Base-by-base conservation (phyloP, 2,888 invertebrate genomes). In the Papilio demoleus region DNA sequence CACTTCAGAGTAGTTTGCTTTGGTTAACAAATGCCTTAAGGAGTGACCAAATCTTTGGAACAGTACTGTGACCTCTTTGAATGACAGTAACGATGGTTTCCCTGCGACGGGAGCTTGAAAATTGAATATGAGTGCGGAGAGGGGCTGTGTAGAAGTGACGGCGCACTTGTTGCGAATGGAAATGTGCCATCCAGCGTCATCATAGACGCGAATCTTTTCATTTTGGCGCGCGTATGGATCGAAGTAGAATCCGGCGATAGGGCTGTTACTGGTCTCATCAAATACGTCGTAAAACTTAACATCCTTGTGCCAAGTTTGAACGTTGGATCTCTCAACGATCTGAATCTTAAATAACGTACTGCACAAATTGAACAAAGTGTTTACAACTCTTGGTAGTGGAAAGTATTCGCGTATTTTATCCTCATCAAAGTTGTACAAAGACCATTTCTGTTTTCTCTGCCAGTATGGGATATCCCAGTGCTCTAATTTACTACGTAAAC, bases 401-500 rank as follows among this genome's bases (percentile, higher is more conserved):
- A 99, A 98, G 86, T 96, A 98, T 80, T 97, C 95, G 24, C 95
- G 93, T 12, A 97, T 91, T 75, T 94, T 91, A 71, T 95, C 94
- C 74, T 97, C 96, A 77, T 96, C 94, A 73, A 95, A 94, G 65
- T 94, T 93, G 78, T 94, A 96, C 11, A 96, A 81, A 0, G 94
- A 88, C 79, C 93, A 92, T 73, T 94, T 93, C 74, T 97, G 96
- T 82, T 96, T 96, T 74, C 97, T 93, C 76, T 95, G 94, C 97
- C 97, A 99, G 82, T 96, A 99, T 1, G 96, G 94, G 58, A 99
- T 93, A 86, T 99, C 99, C 95, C 97, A 98, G 60, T 95, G 90
- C 75, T 96, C 95, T 24, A 98, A 84, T 64, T 93, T 90, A 8
- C 93, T 93, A 53, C 94, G 90, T 77, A 96, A 96, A 0, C 97